Base-by-base conservation (phyloP, 35 echinoderm and acorn worm species). In the Nesometra sesokonis region DNA sequence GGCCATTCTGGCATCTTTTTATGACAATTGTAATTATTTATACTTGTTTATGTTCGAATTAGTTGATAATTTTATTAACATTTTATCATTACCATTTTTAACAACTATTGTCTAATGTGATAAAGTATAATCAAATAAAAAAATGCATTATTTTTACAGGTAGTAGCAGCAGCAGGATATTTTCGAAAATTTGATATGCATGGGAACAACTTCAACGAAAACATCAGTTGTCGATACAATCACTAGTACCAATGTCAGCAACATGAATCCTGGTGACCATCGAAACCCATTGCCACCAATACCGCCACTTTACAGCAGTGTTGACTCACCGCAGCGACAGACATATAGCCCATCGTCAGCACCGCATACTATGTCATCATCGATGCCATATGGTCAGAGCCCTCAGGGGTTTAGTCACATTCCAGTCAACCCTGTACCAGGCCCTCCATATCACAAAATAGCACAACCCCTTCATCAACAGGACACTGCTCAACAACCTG, bases 391-490 rank as follows among this genome's bases (percentile, higher is more conserved):
- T 33, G 30, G 46, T 31, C 34, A 57, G 35, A 79, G 88, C 78
- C 78, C 84, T 27, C 92, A 93, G 57, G 19, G 88, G 11, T 97
- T 93, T 86, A 84, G 92, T 78, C 96, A 99, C 89, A 99, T 99
- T 85, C 96, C 92, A 13, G 81, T 99, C 35, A 99, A 99, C 39
- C 93, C 96, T 17, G 84, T 94, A 35, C 96, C 96, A 0, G 93
- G 90, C 57, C 92, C 96, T 30, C 87, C 90, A 0, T 90, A 92
- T 88, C 96, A 94, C 52, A 99, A 99, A 85, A 99, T 99, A 87
- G 96, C 96, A 46, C 93, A 99, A 79, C 96, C 96, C 3, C 88
- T 94, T 40, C 89, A 89, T 37, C 91, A 90, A 29, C 77, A 88
- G 37, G 90, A 89, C 36, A 82, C 89, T 13, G 80, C 84, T 0